Evolutionary conservation across 2,797 vertebrate genomes (phyloP), one percentile per base, ranked within the genome.

Genomic region (Esox lucius): DNA sequence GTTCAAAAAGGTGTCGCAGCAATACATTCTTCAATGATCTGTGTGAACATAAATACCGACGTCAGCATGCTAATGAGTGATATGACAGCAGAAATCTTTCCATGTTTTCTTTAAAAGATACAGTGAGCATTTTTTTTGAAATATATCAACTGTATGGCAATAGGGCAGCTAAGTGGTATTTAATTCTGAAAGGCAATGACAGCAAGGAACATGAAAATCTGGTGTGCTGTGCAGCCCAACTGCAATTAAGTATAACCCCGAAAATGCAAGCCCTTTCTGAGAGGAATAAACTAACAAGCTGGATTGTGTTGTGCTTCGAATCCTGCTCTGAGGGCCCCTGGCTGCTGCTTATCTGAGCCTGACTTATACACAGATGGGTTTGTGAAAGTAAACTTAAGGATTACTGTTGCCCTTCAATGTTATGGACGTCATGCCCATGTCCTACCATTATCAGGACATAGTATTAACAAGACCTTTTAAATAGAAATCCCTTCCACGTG

Each of bases 31-130:
- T 46, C 39, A 48, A 33, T 65, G n/a, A 64, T 12, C 5, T 28
- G 39, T 46, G 74, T 70, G 68, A 70, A 73, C 81, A 70, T 75
- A 81, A 81, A 76, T 72, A 56, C 69, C 72, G 80, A 78, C 78
- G 74, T 83, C 79, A 87, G 81, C 75, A 76, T 76, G 81, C 82
- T 85, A 75, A 82, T 85, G 31, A 70, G 73, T 59, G 76, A 62
- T 33, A 71, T 31, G 62, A 75, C 48, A 24, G 33, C 49, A 53
- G 64, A 67, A 75, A 73, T 66, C 65, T 19, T 59, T 74, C 56
- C 24, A 17, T 0, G 31, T 49, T 51, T 73, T 70, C 66, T 31
- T 68, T 64, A 72, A 80, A 68, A 74, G 70, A 76, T 66, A 75
- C 75, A 31, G 67, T n/a, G 24, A 31, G 28, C 28, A 31, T 31